Evolutionary conservation across 2,888 invertebrate genomes (phyloP), one percentile per base, ranked within the genome.

Genomic region (Scaptodrosophila latifasciaeformis): DNA sequence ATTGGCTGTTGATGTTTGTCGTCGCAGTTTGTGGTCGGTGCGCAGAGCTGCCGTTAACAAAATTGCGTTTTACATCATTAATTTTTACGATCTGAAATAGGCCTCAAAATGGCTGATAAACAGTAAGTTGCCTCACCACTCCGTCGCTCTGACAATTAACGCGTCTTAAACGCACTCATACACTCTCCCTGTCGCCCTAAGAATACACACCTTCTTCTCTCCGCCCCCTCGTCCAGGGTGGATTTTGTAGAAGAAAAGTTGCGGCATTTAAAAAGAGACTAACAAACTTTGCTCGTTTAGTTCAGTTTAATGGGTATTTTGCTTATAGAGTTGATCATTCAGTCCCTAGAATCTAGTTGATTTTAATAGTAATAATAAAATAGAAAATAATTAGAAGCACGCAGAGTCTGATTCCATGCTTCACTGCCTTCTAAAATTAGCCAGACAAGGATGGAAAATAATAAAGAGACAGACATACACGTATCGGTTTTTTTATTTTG

Each of bases 11-110:
- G n/a, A n/a, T n/a, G n/a, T n/a, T n/a, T n/a, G n/a, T n/a, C n/a
- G n/a, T n/a, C n/a, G n/a, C n/a, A n/a, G n/a, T n/a, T n/a, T n/a
- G n/a, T n/a, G 19, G 19, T 1, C 17, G 34, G 7, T 39, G 45
- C 29, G 52, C 49, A 65, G 69, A 48, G 69, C 50, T 70, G 70
- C 65, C 74, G 71, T 74, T 71, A 77, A 77, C 69, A 75, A 72
- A 74, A 74, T 75, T 74, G 70, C 79, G 78, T 76, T 77, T 71
- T 71, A 74, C 78, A 71, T 77, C 76, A 77, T 77, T 78, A 77
- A 77, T 74, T 77, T 77, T 77, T 77, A 78, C 65, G 74, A 76
- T 62, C 71, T 62, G 50, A 71, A 78, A 65, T 71, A 76, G 71
- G 64, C 57, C 62, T n/a, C 65, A 76, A 76, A 77, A 78, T 77